Base-by-base conservation (phyloP, 2,113 vertebrate genomes). In the Onychostruthus taczanowskii region DNA sequence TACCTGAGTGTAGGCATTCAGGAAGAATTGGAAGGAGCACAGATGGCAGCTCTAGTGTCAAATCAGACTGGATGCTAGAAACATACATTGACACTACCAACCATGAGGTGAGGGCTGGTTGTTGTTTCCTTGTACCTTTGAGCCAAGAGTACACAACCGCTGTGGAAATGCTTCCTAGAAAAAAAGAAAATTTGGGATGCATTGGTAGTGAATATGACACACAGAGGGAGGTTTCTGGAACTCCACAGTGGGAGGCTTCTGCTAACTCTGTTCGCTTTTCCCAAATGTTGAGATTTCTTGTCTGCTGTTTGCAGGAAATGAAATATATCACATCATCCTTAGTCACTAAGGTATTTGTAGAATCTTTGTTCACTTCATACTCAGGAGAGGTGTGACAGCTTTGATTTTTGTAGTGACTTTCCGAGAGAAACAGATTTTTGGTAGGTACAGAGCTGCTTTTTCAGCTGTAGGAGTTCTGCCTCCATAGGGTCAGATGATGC, bases 1-100 rank as follows among this genome's bases (percentile, higher is more conserved):
- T 78, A 26, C 7, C 11, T 0, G 1, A 52, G 9, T 31, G 0
- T 3, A 30, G 31, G 8, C 13, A 3, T 74, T 68, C 13, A 37
- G 20, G 61, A 82, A 58, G 30, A 61, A 56, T 30, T 2, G 8
- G n/a, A 43, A 52, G 67, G 47, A 28, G 20, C 10, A 10, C 21
- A 62, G 46, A 16, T n/a, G 13, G 0, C 7, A 76, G 24, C 73
- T 80, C 13, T 30, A 9, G 26, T 79, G 14, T 46, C 62, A 67
- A 21, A 49, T 33, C 11, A 53, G 27, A 8, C 12, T 43, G 58
- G 8, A 9, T 87, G 20, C 41, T 24, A 31, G 64, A 55, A 69
- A 64, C 3, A 7, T 21, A 2, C 7, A 35, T 9, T 33, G 81
- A 26, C 56, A 7, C 52, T 67, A 33, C 66, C 22, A 49, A 0